Evolutionary conservation across 2,888 invertebrate species (phyloP).

Genomic region (Dasypogon diadema): DNA sequence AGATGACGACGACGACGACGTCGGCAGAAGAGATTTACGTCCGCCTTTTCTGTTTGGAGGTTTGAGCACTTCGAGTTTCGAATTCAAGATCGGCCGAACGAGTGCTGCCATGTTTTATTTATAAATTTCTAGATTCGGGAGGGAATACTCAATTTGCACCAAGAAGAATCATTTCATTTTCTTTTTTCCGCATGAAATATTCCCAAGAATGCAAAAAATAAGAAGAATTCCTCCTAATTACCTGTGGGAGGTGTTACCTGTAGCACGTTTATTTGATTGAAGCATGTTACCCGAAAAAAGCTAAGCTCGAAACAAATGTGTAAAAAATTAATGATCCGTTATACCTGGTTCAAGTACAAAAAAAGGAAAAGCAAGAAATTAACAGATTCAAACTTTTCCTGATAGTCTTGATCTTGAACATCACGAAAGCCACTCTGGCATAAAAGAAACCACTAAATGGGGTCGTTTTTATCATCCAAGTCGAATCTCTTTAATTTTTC

Average conservation of each 20-base stretch:
- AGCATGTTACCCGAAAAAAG: slow-evolving; percentile 10
- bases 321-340: slow-evolving; percentile 46
- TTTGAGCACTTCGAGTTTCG: too few relatives aligned
- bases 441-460: slow-evolving; percentile 40
- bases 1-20: too few relatives aligned
- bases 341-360: background rate
- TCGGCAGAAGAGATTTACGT: slow-evolving; percentile 17
- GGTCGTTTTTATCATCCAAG: slow-evolving; percentile 38
- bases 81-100: slow-evolving; percentile 1
- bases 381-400: slow-evolving; percentile 41
- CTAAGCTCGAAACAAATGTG: slow-evolving; percentile 5
- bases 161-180: background rate
- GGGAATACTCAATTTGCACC: background rate
- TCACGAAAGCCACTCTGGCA: slow-evolving; percentile 35
- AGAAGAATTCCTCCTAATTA: slow-evolving; percentile 30
- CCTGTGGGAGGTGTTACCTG: slow-evolving; percentile 42
- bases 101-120: slow-evolving; percentile 18
- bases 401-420: slow-evolving; percentile 7
- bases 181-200: background rate
- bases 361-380: slow-evolving; percentile 17
- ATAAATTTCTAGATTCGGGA: slow-evolving; percentile 7
- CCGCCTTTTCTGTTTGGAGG: background rate
- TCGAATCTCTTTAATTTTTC: slow-evolving; percentile 34
- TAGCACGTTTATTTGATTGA: slow-evolving; percentile 30
- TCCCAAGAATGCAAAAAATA: background rate